Percentiles rank a stretch among this genome's conserved stretches.
phyloP scores from a whole-genome alignment of 2,113 vertebrate species.

The Corythoichthys haematopterus region DNA sequence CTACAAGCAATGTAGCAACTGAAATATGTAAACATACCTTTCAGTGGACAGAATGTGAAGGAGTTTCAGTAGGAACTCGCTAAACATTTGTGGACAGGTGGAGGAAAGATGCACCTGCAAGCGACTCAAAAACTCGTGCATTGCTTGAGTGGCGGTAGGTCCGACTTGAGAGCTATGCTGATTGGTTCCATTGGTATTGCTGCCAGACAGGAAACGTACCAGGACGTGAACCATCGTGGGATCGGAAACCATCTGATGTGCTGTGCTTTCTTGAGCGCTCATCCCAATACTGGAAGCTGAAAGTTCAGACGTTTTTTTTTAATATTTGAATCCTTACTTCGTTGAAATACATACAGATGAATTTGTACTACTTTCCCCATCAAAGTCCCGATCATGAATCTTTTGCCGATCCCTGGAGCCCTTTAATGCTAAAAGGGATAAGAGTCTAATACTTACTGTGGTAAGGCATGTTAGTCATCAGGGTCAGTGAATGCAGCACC shows the following conservation, averaged over 20 bases:
- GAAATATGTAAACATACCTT: conserved; percentile 70
- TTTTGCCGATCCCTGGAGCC: neutral
- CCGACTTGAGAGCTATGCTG: conserved; percentile 98
- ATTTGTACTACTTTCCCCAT: neutral
- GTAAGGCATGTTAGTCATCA: conserved; percentile 97
- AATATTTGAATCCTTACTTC: neutral
- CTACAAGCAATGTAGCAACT: neutral
- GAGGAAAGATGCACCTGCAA: conserved; percentile 97
- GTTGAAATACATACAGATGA: neutral
- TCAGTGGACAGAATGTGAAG: conserved; percentile 96
- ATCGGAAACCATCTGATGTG: conserved; percentile 94
- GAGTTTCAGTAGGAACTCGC: conserved; percentile 94
- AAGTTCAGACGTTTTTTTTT: neutral
- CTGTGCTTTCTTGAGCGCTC: conserved; percentile 87
- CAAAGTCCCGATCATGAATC: too few relatives aligned
- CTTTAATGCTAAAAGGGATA: neutral
- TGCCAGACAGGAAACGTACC: conserved; percentile 95
- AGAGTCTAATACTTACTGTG: conserved; percentile 76
- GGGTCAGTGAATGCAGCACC: conserved; percentile 94
- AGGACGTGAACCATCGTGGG: conserved; percentile 91
- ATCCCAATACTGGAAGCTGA: conserved; percentile 79
- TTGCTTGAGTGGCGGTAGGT: conserved; percentile 96
- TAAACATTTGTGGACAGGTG: conserved; percentile 95
- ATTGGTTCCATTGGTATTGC: conserved; percentile 90
- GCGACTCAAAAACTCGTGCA: conserved; percentile 95